Evolutionary conservation across 2,113 vertebrate species (phyloP).

Genomic region (Hyperopisus bebe): DNA sequence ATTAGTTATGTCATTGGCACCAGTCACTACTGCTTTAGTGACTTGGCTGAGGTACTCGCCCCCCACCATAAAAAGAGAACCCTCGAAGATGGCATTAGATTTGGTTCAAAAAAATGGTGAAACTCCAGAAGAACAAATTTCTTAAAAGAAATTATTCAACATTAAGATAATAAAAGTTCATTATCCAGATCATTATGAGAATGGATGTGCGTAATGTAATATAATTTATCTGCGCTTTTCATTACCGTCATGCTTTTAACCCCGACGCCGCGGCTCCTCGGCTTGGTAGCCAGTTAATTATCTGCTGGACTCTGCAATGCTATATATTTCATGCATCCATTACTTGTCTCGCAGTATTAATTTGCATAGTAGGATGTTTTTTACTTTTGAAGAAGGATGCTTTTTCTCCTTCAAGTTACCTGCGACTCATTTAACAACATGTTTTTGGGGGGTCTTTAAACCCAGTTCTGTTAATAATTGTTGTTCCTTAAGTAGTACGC

Average conservation of each 20-base stretch:
- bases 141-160: constrained; percentile 4
- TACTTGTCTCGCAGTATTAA: neutral
- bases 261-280: neutral
- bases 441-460: neutral
- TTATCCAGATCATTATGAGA: constrained; percentile 10
- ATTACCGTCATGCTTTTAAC: constrained; percentile 1
- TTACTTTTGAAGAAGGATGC: neutral
- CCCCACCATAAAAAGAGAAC: neutral
- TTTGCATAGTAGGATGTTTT: neutral
- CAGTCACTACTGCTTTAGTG: neutral
- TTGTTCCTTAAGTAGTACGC: neutral
- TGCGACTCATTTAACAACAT: neutral
- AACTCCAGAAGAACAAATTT: neutral
- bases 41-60: neutral
- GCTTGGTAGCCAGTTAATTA: neutral
- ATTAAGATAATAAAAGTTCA: constrained; percentile 10
- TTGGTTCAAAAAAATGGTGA: neutral
- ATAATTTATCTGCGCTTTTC: constrained; percentile 1
- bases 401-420: neutral
- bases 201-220: constrained; percentile 5
- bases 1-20: neutral
- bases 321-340: neutral
- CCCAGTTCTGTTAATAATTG: neutral
- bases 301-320: neutral
- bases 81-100: neutral